Conservation (phyloP, 2,113 vertebrate species). For the Oceanites oceanicus region DNA sequence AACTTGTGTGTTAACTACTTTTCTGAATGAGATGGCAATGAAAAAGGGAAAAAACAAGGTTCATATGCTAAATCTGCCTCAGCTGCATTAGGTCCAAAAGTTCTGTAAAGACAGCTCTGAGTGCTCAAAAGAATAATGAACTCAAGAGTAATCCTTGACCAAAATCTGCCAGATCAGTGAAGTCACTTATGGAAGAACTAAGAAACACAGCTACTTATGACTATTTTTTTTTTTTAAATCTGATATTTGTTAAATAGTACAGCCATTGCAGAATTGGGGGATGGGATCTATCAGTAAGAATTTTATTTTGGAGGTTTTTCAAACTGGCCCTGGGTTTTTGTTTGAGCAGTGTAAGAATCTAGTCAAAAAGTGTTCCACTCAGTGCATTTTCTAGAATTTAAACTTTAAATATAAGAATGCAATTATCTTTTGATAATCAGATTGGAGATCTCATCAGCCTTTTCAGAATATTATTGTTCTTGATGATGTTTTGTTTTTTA, state of each 20-base stretch:
- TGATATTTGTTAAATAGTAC: not conserved
- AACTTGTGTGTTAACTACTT: not conserved
- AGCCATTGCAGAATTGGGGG: not conserved
- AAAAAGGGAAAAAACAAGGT: not conserved
- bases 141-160: not conserved
- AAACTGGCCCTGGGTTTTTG: not conserved
- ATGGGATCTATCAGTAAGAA: not conserved
- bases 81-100: not conserved
- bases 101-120: not conserved
- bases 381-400: not conserved
- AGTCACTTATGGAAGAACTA: not conserved
- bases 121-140: not conserved
- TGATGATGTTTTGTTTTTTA: constrained; percentile 47
- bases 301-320: not conserved
- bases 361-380: not conserved
- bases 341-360: not conserved
- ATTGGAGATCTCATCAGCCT: not conserved
- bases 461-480: constrained; percentile 47
- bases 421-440: not conserved
- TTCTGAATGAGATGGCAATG: not conserved
- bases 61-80: not conserved
- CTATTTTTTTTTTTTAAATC: not conserved
- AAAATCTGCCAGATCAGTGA: not conserved
- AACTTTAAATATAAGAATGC: not conserved
- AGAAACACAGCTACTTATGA: not conserved